These are phyloP conservation scores for Pocillopora verrucosa DNA, from an alignment of 64 coral and sea anemone species.

Conservation along the genomic window DNA sequence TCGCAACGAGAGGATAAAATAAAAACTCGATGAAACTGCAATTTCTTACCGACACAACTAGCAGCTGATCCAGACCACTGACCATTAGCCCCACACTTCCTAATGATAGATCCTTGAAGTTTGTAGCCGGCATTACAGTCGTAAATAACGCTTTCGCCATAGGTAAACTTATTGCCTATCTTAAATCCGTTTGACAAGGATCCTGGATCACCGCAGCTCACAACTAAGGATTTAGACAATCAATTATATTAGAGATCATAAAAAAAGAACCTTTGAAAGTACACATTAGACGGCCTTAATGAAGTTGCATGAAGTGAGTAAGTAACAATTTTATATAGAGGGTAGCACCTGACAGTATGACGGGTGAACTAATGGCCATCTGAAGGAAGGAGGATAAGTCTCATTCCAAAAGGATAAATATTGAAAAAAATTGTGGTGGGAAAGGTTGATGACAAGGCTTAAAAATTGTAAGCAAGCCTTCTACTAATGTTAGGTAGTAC, in stretches of 20 bases:
- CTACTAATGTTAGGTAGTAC: too few species aligned
- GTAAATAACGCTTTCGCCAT: conserved; percentile 57
- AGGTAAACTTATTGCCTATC: conserved; percentile 72
- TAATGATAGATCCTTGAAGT: conserved; percentile 66
- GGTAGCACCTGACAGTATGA: too few species aligned
- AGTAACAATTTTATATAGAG: too few species aligned
- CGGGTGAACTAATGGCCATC: too few species aligned
- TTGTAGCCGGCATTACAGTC: conserved; percentile 88
- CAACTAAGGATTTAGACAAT: conserved; percentile 45
- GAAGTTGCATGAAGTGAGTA: background rate
- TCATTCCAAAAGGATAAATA: too few species aligned
- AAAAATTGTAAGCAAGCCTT: too few species aligned
- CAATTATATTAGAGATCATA: background rate
- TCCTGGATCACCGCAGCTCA: conserved; percentile 76
- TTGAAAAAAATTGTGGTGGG: too few species aligned
- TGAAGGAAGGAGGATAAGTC: too few species aligned
- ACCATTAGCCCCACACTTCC: conserved; percentile 70
- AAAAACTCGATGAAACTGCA: background rate
- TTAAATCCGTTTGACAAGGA: conserved; percentile 63
- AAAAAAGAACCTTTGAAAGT: background rate
- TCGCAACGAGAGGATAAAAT: too few species aligned
- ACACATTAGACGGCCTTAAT: background rate
- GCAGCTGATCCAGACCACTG: conserved; percentile 70
- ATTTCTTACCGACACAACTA: conserved; percentile 67
- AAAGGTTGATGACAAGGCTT: too few species aligned